phyloP scores from a whole-genome alignment of 2,888 invertebrate genomes.

The Ethmia dodecea region DNA sequence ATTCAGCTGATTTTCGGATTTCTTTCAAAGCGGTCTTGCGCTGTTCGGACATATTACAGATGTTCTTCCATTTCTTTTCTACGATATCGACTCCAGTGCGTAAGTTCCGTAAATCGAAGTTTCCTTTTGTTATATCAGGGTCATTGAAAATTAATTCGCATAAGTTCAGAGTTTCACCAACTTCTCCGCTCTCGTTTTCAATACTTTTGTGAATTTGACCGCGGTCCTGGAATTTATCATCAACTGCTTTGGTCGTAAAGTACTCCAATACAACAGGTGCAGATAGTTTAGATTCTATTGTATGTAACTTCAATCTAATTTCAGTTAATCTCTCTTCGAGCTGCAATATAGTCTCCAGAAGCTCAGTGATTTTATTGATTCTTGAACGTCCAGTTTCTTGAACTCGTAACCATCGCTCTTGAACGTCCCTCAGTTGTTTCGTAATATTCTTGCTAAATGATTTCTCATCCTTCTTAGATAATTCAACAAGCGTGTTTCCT shows the following conservation, averaged over 20 bases:
- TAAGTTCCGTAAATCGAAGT: constrained; percentile 83
- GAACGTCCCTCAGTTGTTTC: constrained; percentile 78
- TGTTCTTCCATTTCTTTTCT: constrained; percentile 87
- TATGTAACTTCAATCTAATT: constrained; percentile 84
- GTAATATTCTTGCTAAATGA: constrained; percentile 69
- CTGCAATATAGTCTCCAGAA: constrained; percentile 82
- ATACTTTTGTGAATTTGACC: constrained; percentile 86
- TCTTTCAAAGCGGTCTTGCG: constrained; percentile 66
- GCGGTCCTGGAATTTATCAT: constrained; percentile 83
- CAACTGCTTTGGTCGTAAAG: constrained; percentile 80
- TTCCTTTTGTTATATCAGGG: constrained; percentile 83
- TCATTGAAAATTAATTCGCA: constrained; percentile 88
- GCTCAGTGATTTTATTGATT: constrained; percentile 84
- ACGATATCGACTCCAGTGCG: constrained; percentile 82
- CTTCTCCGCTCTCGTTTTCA: constrained; percentile 85
- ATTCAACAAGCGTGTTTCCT: constrained; percentile 80
- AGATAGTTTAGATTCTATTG: constrained; percentile 83
- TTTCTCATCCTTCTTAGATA: constrained; percentile 80
- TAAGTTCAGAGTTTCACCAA: constrained; percentile 87
- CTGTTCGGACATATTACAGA: constrained; percentile 85
- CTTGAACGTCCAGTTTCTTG: constrained; percentile 81
- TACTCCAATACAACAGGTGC: constrained; percentile 83
- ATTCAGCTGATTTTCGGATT: constrained; percentile 79
- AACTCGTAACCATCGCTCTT: constrained; percentile 83
- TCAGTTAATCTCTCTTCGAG: constrained; percentile 85